Evolutionary conservation across 2,888 invertebrate genomes (phyloP).

Genomic region (Bruchidius siliquastri): DNA sequence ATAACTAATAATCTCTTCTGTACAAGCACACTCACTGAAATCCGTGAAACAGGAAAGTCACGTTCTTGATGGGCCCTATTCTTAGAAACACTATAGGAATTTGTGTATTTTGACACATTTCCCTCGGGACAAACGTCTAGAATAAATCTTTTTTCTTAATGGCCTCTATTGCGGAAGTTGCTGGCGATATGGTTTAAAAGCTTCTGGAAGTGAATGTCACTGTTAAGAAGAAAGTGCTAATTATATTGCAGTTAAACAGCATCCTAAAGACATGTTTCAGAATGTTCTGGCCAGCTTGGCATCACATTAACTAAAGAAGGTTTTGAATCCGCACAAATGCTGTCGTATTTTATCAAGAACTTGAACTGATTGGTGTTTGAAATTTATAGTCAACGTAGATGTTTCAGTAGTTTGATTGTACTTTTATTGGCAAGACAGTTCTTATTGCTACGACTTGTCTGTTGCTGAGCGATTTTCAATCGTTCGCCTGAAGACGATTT

Average conservation of each 20-base stretch:
- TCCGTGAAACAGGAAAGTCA: slow-evolving; percentile 2
- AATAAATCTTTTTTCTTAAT: slow-evolving; percentile 28
- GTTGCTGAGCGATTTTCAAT: no score
- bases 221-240: neutral
- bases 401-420: no score
- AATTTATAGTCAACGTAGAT: no score
- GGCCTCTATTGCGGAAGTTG: slow-evolving; percentile 20
- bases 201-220: neutral
- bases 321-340: no score
- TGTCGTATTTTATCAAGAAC: no score
- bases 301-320: no score
- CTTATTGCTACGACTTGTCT: no score
- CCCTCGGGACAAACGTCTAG: slow-evolving; percentile 34
- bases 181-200: slow-evolving; percentile 21
- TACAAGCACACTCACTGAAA: slow-evolving; percentile 6
- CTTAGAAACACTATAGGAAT: slow-evolving; percentile 26
- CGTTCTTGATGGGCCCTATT: slow-evolving; percentile 20
- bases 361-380: no score
- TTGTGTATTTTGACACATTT: slow-evolving; percentile 30
- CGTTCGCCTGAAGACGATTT: no score
- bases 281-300: no score
- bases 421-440: no score
- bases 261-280: neutral
- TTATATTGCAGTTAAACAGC: neutral
- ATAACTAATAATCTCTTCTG: slow-evolving; percentile 3